Evolutionary conservation across 2,888 invertebrate species (phyloP).

Genomic region (Hydrotaea cyrtoneurina): DNA sequence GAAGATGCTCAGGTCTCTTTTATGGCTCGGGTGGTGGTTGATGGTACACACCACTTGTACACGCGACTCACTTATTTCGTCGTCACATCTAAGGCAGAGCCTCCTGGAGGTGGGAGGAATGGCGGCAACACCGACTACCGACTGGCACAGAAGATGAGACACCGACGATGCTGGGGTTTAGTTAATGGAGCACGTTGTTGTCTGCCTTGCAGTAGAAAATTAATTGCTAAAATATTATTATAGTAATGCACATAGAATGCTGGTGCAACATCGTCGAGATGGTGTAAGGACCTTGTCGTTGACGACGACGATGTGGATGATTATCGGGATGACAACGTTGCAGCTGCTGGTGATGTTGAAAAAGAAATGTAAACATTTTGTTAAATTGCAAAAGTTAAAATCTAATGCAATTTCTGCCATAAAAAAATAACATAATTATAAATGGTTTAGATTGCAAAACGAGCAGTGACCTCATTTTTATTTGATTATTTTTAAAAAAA

Average conservation of each 20-base stretch:
- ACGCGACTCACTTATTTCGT: not conserved
- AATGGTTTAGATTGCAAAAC: not conserved
- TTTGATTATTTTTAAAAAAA: not conserved
- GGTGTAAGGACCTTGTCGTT: constrained; percentile 15
- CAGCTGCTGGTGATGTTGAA: not conserved
- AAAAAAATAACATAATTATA: not conserved
- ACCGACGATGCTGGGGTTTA: constrained; percentile 28
- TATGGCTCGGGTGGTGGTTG: not conserved
- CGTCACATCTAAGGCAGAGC: not conserved
- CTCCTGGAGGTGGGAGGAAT: constrained; percentile 18
- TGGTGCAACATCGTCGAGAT: constrained; percentile 25
- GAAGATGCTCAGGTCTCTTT: constrained; percentile 11
- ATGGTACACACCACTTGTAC: not conserved
- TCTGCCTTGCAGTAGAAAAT: constrained; percentile 61
- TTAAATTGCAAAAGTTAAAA: constrained; percentile 21
- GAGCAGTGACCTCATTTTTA: not conserved
- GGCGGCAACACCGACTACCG: constrained; percentile 38
- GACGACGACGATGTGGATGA: not conserved
- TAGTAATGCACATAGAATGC: constrained; percentile 26
- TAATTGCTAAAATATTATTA: constrained; percentile 65
- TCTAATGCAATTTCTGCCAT: not conserved
- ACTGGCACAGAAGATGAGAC: constrained; percentile 13
- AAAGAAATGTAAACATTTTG: constrained; percentile 2
- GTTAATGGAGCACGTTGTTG: constrained; percentile 58
- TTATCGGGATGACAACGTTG: not conserved